Base-by-base conservation (phyloP, 2,797 vertebrate genomes). In the Falco rusticolus region DNA sequence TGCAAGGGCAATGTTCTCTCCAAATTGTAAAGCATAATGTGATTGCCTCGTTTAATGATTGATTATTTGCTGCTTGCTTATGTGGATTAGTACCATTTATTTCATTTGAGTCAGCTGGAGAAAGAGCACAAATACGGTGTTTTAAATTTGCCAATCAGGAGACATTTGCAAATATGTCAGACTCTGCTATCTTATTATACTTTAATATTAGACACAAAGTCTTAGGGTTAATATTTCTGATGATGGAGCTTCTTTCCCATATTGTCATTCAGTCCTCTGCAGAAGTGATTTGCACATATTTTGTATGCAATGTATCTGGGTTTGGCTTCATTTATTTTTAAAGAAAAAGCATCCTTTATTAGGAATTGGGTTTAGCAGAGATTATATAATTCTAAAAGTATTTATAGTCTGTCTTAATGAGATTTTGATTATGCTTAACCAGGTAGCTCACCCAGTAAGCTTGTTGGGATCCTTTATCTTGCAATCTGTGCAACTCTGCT, bases 1-100 rank as follows among this genome's bases (percentile, higher is more conserved):
- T 94, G 50, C 72, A 74, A 80, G 61, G 94, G 82, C 81, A 86
- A 83, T 84, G 92, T 96, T 96, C 80, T 63, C 84, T 95, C 83
- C 85, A 93, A 89, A 92, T 96, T 95, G 92, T 87, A 54, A 95
- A 80, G 39, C 37, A 43, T 89, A 84, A 47, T 31, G 47, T 86
- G 39, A 7, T 84, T 82, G 51, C 63, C 72, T 92, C 48, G 12
- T 79, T 90, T 89, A 87, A 72, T 78, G 31, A 56, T 59, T 81
- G 85, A 85, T 74, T 95, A 70, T 81, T 89, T 69, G 34, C 48
- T 92, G 45, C 24, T 91, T 95, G 29, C 50, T 70, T 64, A 13
- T 66, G 57, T 91, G 78, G 60, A 80, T 82, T 77, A 84, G 66
- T 79, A 69, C 2, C 1, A 1, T 72, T 70, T 77, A 59, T 94